These are phyloP conservation scores for Toxostoma redivivum DNA, from an alignment of 2,113 vertebrate species.

Conservation along the genomic window DNA sequence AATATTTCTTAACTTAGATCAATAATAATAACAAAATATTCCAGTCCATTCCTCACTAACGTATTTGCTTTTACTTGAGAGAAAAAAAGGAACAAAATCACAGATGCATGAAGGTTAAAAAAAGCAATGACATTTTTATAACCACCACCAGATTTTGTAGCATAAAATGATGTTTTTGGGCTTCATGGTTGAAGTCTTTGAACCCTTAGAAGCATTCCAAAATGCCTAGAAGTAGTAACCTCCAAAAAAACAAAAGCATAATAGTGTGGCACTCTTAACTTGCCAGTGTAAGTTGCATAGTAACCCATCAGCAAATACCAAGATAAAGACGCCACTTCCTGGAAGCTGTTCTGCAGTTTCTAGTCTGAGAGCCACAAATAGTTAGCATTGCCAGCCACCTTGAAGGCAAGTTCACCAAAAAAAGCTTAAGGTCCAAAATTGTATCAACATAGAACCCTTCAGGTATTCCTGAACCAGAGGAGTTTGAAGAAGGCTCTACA, in stretches of 20 bases:
- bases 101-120: neutral
- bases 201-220: neutral
- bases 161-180: neutral
- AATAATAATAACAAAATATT: neutral
- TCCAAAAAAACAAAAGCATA: accelerated
- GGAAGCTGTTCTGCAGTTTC: neutral
- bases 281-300: neutral
- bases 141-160: neutral
- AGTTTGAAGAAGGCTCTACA: neutral
- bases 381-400: neutral
- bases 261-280: neutral
- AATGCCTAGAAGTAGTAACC: neutral
- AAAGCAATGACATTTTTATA: neutral
- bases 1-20: constrained; percentile 1
- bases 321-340: neutral
- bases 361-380: neutral
- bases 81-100: neutral
- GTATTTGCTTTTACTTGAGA: neutral
- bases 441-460: neutral
- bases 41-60: neutral
- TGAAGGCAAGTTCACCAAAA: neutral
- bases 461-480: neutral
- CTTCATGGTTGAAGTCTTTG: neutral
- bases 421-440: neutral
- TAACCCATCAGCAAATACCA: neutral